Conservation (phyloP, 2,888 invertebrate species). For the Cheilosia variabilis region DNA sequence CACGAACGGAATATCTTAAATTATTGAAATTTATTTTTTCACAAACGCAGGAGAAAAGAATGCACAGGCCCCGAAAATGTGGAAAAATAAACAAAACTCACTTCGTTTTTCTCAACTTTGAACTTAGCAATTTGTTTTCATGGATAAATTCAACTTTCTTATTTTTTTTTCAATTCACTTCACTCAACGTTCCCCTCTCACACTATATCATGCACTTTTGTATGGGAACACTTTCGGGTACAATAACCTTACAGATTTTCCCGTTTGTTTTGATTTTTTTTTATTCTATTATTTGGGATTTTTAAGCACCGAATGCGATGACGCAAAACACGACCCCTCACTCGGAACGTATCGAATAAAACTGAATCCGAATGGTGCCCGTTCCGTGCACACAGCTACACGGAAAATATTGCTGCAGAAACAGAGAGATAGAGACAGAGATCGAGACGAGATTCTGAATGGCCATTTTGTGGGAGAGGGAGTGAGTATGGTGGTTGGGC, state of each 20-base stretch:
- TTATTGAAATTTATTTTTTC: background rate
- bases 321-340: constrained; percentile 43
- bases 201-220: constrained; percentile 49
- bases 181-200: constrained; percentile 41
- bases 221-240: constrained; percentile 64
- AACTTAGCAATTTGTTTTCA: constrained; percentile 60
- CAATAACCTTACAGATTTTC: constrained; percentile 74
- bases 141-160: constrained; percentile 48
- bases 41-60: constrained; percentile 1
- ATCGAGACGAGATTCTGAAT: too few species aligned
- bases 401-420: too few species aligned
- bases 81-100: constrained; percentile 56
- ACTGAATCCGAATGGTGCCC: constrained; percentile 32
- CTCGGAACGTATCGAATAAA: constrained; percentile 61
- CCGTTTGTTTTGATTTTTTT: constrained; percentile 67
- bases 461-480: too few species aligned
- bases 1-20: background rate
- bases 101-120: constrained; percentile 65
- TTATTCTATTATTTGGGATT: constrained; percentile 34
- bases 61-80: constrained; percentile 35
- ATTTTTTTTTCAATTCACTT: constrained; percentile 34
- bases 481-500: too few species aligned
- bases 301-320: constrained; percentile 27
- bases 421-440: too few species aligned
- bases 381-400: too few species aligned